These are phyloP conservation scores for Rhincodon typus DNA, from an alignment of 2,797 vertebrate genomes.

Conservation along the genomic window DNA sequence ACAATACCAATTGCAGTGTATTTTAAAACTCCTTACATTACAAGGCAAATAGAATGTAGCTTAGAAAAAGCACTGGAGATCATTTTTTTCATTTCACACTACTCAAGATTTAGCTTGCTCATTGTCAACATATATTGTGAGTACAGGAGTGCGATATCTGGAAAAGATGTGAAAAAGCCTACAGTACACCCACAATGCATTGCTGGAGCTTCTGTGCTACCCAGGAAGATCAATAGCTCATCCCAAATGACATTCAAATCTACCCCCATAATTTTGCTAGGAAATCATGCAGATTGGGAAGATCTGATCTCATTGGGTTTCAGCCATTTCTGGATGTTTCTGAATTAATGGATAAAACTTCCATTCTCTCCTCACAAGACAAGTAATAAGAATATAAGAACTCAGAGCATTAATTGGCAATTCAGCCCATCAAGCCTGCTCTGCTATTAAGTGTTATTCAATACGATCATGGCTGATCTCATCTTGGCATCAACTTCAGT, in stretches of 20 bases:
- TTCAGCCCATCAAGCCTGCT: too few species aligned
- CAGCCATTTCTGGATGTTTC: background rate
- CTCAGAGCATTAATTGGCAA: too few species aligned
- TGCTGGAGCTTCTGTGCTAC: background rate
- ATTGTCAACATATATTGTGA: background rate
- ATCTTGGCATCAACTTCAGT: too few species aligned
- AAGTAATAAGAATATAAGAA: too few species aligned
- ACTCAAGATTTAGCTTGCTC: background rate
- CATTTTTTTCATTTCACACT: background rate
- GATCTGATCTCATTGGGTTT: background rate
- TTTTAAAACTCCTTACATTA: background rate
- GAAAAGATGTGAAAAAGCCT: background rate
- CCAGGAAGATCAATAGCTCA: background rate
- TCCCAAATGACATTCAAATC: background rate
- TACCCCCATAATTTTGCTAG: background rate
- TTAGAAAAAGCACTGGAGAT: background rate
- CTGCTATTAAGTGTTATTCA: too few species aligned
- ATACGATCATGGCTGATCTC: too few species aligned
- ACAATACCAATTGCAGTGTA: background rate
- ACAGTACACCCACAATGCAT: background rate
- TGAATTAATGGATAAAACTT: background rate
- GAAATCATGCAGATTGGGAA: background rate
- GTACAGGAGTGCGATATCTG: background rate
- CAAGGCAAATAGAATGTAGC: background rate
- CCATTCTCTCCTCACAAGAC: background rate